Percentiles rank a stretch among this genome's conserved stretches.
Conservation (phyloP, 2,888 invertebrate genomes). For the Athripsodes cinereus region DNA sequence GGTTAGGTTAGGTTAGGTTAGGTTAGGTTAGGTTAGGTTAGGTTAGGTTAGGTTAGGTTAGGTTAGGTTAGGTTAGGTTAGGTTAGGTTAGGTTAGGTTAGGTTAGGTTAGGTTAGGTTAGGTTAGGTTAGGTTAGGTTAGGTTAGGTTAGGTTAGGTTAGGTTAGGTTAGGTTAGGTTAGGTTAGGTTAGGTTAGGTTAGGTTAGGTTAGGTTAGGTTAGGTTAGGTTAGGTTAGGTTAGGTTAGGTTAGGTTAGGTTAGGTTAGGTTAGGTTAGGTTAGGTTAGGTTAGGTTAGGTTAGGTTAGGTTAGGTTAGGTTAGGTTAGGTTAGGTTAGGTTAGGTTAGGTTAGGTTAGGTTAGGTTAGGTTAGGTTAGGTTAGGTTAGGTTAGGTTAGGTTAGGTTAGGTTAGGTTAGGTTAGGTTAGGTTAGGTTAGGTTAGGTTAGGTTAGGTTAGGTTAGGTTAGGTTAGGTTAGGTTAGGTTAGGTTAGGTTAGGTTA, state of each 20-base stretch:
- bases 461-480: conserved; percentile 15
- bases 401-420: conserved; percentile 8
- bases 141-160: conserved; percentile 14
- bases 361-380: conserved; percentile 11
- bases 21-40: conserved; percentile 21
- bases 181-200: conserved; percentile 20
- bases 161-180: conserved; percentile 15
- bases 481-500: conserved; percentile 16
- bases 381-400: conserved; percentile 1
- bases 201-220: conserved; percentile 18
- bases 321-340: conserved; percentile 10
- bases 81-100: conserved; percentile 11
- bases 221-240: conserved; percentile 19
- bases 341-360: conserved; percentile 11
- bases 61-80: conserved; percentile 15
- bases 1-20: conserved; percentile 24
- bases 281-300: conserved; percentile 26
- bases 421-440: conserved; percentile 13
- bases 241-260: conserved; percentile 25
- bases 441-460: conserved; percentile 14
- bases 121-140: conserved; percentile 15
- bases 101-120: conserved; percentile 9
- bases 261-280: conserved; percentile 28
- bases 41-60: conserved; percentile 21
- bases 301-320: conserved; percentile 24